Conservation (phyloP, 2,113 vertebrate species). For the Triplophysa siluroides region DNA sequence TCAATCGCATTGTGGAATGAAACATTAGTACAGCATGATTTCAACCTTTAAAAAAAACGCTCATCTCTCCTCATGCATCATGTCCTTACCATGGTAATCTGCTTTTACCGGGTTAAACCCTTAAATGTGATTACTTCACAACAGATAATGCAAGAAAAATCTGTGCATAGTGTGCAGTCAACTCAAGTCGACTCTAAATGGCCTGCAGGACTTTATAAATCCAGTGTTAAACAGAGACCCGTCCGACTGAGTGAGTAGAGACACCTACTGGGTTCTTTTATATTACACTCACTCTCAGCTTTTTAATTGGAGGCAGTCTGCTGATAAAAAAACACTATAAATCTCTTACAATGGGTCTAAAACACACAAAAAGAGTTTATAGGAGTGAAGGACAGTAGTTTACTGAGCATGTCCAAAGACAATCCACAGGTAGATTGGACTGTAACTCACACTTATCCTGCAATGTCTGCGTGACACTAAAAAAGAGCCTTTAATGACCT, state of each 20-base stretch:
- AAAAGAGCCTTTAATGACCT: neutral
- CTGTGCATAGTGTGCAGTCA: slow-evolving; percentile 66
- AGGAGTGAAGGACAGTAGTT: neutral
- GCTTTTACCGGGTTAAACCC: slow-evolving; percentile 66
- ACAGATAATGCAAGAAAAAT: slow-evolving; percentile 68
- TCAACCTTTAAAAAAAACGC: slow-evolving; percentile 34
- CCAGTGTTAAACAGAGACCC: slow-evolving; percentile 40
- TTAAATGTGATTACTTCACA: slow-evolving; percentile 74
- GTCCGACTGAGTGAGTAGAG: slow-evolving; percentile 66
- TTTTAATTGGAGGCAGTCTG: neutral
- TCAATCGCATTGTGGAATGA: slow-evolving; percentile 48
- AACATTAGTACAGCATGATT: slow-evolving; percentile 61
- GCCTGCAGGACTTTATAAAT: slow-evolving; percentile 68
- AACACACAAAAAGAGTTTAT: slow-evolving; percentile 5
- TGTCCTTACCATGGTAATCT: slow-evolving; percentile 66
- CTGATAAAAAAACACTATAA: neutral
- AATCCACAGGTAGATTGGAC: neutral
- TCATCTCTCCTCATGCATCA: slow-evolving; percentile 52
- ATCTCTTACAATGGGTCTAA: neutral
- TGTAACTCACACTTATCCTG: neutral
- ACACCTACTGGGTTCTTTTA: slow-evolving; percentile 72
- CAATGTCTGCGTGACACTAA: neutral
- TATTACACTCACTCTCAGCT: slow-evolving; percentile 27
- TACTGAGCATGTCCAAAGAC: neutral
- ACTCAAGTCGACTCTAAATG: slow-evolving; percentile 54